Evolutionary conservation across 2,797 vertebrate genomes (phyloP), one percentile per base, ranked within the genome.

Genomic region (Microhierax caerulescens): DNA sequence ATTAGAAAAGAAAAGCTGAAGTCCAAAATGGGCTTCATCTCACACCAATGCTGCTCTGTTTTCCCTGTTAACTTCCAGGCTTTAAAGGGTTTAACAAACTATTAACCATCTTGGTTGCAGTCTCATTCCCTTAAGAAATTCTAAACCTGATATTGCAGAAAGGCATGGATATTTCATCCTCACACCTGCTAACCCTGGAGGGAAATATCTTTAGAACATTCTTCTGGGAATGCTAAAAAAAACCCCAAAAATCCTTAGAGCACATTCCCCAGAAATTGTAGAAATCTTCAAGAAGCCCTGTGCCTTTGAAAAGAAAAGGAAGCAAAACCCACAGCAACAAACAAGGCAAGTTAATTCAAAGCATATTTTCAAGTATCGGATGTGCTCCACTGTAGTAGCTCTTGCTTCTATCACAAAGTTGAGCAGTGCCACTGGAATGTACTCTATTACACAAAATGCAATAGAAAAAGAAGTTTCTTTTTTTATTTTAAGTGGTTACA

Each of bases 161-260:
- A 93, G 90, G 86, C 93, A 94, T 94, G 90, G 91, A 83, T 94
- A 95, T 93, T 95, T 96, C 88, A 93, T 93, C 90, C 95, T 96
- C 85, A 95, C 94, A 97, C 97, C 97, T 97, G 97, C 95, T 92
- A 96, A 96, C 88, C 95, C 97, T 97, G 90, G 59, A 95, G 96
- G 94, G 92, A 96, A 97, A 96, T 96, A 94, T 88, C 93, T 97
- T 93, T 88, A 81, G 94, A 95, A 89, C 74, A 96, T 92, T 96
- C 80, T 95, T 87, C 90, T 94, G 92, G 94, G 97, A 97, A 96
- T 92, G 93, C 24, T 88, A 88, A 82, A 28, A 51, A 32, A 27
- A 36, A 70, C 34, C 5, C 30, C 50, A 73, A 81, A 84, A 64
- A 80, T 88, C 92, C 89, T 97, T 48, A 84, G 28, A 97, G 84